These are phyloP conservation scores for Tragelaphus scriptus DNA, from an alignment of 2,113 vertebrate genomes.

Conservation along the genomic window DNA sequence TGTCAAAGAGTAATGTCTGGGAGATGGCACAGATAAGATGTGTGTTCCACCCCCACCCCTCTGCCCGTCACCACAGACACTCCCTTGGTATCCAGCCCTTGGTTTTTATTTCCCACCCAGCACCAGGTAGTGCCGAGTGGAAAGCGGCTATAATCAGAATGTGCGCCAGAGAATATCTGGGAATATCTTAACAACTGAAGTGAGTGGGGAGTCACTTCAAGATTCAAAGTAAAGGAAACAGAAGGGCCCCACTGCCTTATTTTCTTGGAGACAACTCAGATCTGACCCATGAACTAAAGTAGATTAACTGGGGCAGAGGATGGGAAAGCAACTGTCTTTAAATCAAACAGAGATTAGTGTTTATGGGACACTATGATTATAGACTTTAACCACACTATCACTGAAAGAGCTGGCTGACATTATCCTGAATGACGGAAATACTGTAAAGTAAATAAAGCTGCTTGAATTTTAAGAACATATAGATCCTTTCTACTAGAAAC, in stretches of 20 bases:
- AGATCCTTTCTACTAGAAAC: neutral
- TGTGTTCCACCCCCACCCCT: neutral
- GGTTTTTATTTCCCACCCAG: neutral
- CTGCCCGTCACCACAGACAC: neutral
- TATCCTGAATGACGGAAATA: neutral
- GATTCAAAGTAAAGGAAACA: neutral
- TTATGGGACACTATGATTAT: neutral
- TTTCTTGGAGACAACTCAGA: neutral
- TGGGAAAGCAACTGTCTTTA: neutral
- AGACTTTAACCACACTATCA: neutral
- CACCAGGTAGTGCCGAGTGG: rapidly evolving
- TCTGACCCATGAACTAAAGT: neutral
- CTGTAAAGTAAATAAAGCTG: neutral
- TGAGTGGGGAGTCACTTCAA: neutral
- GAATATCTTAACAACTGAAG: neutral
- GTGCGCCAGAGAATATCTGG: neutral
- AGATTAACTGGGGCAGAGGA: neutral
- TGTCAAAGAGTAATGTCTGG: rapidly evolving
- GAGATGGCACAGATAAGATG: neutral
- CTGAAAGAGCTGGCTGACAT: neutral
- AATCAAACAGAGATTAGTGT: neutral
- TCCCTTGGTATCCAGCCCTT: neutral
- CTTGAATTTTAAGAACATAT: neutral
- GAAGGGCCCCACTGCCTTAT: neutral
- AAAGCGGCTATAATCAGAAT: neutral